Evolutionary conservation across 2,797 vertebrate species (phyloP).

Genomic region (Premnoplex brunnescens): DNA sequence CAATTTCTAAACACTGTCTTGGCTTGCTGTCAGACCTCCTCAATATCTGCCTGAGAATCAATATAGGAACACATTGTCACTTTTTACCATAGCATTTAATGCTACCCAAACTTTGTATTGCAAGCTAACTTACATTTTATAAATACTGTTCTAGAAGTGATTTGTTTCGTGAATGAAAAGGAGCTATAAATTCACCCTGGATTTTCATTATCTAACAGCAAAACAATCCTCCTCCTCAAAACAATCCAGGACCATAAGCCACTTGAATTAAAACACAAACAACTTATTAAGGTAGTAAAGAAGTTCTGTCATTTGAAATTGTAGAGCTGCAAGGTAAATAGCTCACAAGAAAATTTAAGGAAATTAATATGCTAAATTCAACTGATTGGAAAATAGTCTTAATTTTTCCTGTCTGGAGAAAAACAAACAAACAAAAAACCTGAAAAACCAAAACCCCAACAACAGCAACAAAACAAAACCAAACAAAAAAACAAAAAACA

Average conservation of each 20-base stretch:
- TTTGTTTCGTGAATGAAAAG: background rate
- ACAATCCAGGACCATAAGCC: background rate
- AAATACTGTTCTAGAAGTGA: background rate
- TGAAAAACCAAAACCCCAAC: background rate
- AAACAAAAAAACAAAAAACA: no score
- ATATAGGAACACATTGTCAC: background rate
- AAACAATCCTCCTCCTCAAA: background rate
- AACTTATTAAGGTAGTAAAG: background rate
- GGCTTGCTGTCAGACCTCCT: background rate
- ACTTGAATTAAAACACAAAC: background rate
- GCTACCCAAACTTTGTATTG: background rate
- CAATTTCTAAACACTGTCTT: conserved; percentile 36
- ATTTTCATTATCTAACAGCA: background rate
- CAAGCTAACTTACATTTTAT: background rate
- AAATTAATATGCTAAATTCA: background rate
- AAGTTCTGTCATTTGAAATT: background rate
- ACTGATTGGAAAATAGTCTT: background rate
- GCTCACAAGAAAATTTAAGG: background rate
- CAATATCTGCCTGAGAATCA: background rate
- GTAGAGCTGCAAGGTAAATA: background rate
- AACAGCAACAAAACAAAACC: no score
- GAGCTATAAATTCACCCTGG: background rate
- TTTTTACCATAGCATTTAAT: background rate
- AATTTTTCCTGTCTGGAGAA: background rate
- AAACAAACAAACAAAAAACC: background rate